phyloP scores from a whole-genome alignment of 2,113 vertebrate species.

The Cercocebus atys region DNA sequence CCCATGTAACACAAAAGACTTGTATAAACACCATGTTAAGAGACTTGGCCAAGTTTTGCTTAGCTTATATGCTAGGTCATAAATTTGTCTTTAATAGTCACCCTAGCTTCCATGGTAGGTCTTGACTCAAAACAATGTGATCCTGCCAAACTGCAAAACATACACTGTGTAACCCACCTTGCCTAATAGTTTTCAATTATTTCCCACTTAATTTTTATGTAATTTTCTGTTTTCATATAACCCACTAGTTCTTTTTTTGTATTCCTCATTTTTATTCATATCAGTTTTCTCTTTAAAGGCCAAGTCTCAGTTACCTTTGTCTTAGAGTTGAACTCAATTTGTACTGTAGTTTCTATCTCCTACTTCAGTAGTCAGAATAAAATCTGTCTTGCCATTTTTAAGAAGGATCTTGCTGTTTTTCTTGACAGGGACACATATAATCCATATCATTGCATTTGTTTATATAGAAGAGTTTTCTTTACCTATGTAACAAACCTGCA shows the following conservation, averaged over 20 bases:
- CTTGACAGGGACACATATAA: not conserved
- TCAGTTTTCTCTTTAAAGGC: too few relatives aligned
- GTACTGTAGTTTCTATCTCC: not conserved
- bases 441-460: not conserved
- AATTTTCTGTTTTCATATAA: not conserved
- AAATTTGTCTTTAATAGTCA: not conserved
- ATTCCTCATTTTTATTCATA: too few relatives aligned
- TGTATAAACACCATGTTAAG: not conserved
- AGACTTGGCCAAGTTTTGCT: not conserved
- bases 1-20: not conserved
- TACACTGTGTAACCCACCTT: not conserved
- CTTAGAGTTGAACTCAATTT: not conserved
- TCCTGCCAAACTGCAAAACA: not conserved
- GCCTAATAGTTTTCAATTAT: not conserved
- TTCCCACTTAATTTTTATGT: not conserved
- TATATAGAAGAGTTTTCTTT: too few relatives aligned
- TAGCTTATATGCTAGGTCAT: not conserved
- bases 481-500: too few relatives aligned
- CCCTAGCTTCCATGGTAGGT: accelerated
- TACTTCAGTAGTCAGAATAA: not conserved
- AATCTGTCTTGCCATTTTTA: not conserved
- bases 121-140: not conserved
- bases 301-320: not conserved
- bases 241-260: too few relatives aligned
- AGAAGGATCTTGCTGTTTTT: not conserved